Evolutionary conservation across 2,888 invertebrate species (phyloP), one percentile per base, ranked within the genome.

Genomic region (Caenorhabditis sp.): DNA sequence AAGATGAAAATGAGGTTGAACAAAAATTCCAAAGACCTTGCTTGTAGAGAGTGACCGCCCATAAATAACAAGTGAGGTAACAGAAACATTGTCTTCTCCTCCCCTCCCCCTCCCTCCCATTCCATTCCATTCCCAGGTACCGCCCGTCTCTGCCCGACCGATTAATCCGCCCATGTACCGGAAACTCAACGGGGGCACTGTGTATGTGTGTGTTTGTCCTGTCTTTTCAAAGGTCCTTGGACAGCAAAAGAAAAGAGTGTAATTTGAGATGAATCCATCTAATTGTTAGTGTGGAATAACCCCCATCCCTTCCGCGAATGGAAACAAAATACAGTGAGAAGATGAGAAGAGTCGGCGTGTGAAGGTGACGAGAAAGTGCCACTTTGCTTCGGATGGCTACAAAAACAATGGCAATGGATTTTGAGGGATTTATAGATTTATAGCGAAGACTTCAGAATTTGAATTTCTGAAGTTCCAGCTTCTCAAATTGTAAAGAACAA

Each of bases 111-210:
- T 32, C 5, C 32, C 32, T 32, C 32, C 32, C 9, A n/a, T n/a
- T n/a, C n/a, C n/a, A 26, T 56, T 24, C 26, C 35, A 18, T 15
- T 28, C 24, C 60, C 61, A 13, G n/a, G n/a, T 22, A 20, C 53
- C 65, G 26, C 37, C 32, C 40, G 2, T 40, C 13, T 40, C 40
- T 13, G 6, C 40, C 13, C 67, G 53, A 61, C 15, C 76, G 60
- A 61, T 76, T 76, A 76, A 76, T 76, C 76, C 67, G 76, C 51
- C 67, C 76, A 61, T 76, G 76, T 76, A 76, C 76, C 76, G 76
- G 76, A 76, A 76, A 76, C 76, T 47, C 47, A 15, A 15, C 13
- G 40, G 40, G 50, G 50, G 20, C 56, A 56, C 56, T 28, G 56
- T 56, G 56, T 56, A 35, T 28, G 13, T 24, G 26, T 51, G 26